Base-by-base conservation (phyloP, 1,140 invertebrate species). In the Aplysia californica region DNA sequence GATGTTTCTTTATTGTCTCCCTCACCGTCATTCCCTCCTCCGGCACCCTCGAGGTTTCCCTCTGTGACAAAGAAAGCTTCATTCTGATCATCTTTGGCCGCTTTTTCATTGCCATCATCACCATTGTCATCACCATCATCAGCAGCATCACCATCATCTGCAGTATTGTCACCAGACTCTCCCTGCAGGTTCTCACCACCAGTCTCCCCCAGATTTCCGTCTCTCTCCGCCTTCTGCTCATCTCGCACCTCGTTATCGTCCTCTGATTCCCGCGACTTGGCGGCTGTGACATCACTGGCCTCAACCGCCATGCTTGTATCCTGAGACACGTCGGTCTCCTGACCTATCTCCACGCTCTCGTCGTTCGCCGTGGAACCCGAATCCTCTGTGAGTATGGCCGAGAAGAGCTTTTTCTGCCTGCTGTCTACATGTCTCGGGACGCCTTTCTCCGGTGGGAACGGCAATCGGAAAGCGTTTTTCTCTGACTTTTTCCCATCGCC, bases 391-490 rank as follows among this genome's bases (percentile, higher is more conserved):
- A 76, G 4, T 20, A 75, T 29, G 18, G 26, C 44, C 15, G 74
- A 59, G 26, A 85, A 86, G 2, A 85, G 61, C 39, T 80, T 82
- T 35, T 77, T 77, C 55, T 85, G 84, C 38, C 64, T 80, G 23
- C 68, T 68, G 50, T 75, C 79, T 2, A 85, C 80, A 77, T 85
- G 80, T 33, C 74, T 71, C 1, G 84, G 84, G 18, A 80, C 79
- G 3, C 85, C 83, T 44, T 78, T 36, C 15, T 83, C 80, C n/a
- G 78, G 71, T 6, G 83, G 72, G 69, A 84, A 86, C 1, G 85
- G 85, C 21, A 86, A 38, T 55, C 68, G 65, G 58, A 80, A 86
- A 1, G 82, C 80, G 77, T 84, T 85, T 26, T 77, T 55, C 26
- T 75, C 76, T 59, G 58, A 76, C 77, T 77, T 77, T 21, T 76